These are phyloP conservation scores for Limnephilus auricula DNA, from an alignment of 2,888 invertebrate genomes.

Conservation along the genomic window DNA sequence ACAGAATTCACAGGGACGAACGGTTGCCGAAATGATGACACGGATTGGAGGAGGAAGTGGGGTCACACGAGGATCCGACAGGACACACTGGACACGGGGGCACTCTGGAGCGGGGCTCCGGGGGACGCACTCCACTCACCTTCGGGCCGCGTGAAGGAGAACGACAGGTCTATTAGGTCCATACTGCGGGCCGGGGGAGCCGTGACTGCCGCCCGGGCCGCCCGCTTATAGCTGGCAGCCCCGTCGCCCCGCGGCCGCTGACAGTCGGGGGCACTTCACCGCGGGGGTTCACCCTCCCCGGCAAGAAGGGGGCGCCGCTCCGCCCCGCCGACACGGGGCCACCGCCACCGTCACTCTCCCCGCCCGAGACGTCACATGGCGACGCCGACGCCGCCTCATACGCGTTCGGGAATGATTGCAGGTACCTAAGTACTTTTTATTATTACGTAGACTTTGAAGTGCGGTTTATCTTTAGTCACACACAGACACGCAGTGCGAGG, in stretches of 20 bases:
- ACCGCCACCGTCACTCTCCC: conserved; percentile 60
- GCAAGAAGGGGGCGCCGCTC: conserved; percentile 60
- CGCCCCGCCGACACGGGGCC: conserved; percentile 63
- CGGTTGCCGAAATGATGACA: neutral
- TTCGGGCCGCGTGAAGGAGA: conserved; percentile 63
- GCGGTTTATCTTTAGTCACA: neutral
- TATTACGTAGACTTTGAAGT: neutral
- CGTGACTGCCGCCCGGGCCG: conserved; percentile 64
- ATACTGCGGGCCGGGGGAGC: conserved; percentile 66
- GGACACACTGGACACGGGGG: conserved; percentile 37
- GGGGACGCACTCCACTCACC: conserved; percentile 57
- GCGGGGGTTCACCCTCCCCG: conserved; percentile 67
- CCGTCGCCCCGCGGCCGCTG: neutral
- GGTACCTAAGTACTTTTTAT: conserved; percentile 7
- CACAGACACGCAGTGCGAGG: neutral
- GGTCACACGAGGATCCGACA: conserved; percentile 54
- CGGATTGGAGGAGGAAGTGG: neutral
- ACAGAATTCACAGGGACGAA: neutral
- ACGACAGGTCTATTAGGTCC: conserved; percentile 61
- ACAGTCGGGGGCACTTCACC: conserved; percentile 53
- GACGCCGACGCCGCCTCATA: neutral
- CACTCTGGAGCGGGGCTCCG: conserved; percentile 19
- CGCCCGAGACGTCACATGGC: conserved; percentile 44
- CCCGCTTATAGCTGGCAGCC: conserved; percentile 39
- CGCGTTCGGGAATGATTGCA: neutral